Conservation (phyloP, 2,797 vertebrate genomes). For the Bradypodion ventrale region DNA sequence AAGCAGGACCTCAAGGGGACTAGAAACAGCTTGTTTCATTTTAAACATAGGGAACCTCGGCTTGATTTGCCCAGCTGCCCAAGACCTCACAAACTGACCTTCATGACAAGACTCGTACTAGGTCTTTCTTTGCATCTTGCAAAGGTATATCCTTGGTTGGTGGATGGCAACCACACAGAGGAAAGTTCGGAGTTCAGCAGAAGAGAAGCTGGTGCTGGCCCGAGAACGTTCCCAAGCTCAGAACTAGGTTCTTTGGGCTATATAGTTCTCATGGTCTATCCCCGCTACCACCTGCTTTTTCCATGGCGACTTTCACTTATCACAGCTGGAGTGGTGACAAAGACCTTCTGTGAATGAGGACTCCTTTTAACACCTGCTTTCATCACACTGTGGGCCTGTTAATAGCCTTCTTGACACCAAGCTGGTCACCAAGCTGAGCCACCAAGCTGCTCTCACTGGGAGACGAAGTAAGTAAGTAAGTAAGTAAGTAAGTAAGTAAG, state of each 20-base stretch:
- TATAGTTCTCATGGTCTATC: not conserved
- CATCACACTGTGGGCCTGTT: constrained; percentile 12
- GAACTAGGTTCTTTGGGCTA: not conserved
- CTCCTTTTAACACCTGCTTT: constrained; percentile 51
- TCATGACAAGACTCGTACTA: not conserved
- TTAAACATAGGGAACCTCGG: not conserved
- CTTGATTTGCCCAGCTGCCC: not conserved
- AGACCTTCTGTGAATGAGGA: constrained; percentile 48
- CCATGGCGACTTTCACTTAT: constrained; percentile 3
- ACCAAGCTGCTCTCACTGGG: constrained; percentile 19
- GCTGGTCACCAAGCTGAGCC: too few species aligned
- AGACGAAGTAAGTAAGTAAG: constrained; percentile 11
- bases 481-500: too few species aligned
- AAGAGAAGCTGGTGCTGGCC: not conserved
- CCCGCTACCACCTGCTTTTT: constrained; percentile 8
- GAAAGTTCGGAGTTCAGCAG: not conserved
- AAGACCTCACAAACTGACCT: not conserved
- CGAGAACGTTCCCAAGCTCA: not conserved
- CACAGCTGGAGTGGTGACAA: constrained; percentile 25
- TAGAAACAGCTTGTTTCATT: not conserved
- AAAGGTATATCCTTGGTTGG: too few species aligned
- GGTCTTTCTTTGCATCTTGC: too few species aligned
- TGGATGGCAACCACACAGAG: not conserved
- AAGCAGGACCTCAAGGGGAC: not conserved
- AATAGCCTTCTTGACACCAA: not conserved